Percentiles rank a stretch among this genome's conserved stretches.
Conservation (phyloP, 2,888 invertebrate species). For the Barypeithes pellucidus region DNA sequence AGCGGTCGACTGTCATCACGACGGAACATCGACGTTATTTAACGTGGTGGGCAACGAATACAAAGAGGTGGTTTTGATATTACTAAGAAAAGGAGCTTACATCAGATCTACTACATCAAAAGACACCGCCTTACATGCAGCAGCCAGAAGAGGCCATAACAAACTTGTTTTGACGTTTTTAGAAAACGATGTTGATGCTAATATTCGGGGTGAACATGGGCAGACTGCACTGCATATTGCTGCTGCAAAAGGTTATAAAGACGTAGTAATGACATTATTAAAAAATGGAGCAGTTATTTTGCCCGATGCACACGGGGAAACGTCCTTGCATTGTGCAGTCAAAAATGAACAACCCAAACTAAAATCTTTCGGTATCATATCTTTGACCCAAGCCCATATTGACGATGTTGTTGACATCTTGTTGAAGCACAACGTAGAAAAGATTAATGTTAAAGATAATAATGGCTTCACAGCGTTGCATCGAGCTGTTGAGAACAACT, state of each 20-base stretch:
- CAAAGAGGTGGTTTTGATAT: not conserved
- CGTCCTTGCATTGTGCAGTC: not conserved
- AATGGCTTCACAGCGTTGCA: not conserved
- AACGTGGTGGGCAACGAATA: not conserved
- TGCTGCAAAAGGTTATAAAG: not conserved
- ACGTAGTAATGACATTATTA: not conserved
- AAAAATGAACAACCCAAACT: not conserved
- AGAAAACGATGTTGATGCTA: not conserved
- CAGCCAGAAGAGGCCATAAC: not conserved
- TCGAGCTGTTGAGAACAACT: not conserved
- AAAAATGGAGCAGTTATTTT: not conserved
- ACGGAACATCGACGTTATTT: not conserved
- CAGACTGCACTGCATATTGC: not conserved
- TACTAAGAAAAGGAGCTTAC: not conserved
- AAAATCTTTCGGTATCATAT: not conserved
- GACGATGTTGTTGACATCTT: not conserved
- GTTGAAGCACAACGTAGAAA: not conserved
- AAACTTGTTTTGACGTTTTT: not conserved
- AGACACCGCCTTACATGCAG: not conserved
- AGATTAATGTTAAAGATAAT: not conserved
- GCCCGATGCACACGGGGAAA: no score
- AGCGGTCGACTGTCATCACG: not conserved
- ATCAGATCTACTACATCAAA: not conserved
- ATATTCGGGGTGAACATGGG: not conserved
- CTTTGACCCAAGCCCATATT: no score